phyloP scores from a whole-genome alignment of 64 coral and sea anemone genomes.

The Dendrophyllia cribrosa region DNA sequence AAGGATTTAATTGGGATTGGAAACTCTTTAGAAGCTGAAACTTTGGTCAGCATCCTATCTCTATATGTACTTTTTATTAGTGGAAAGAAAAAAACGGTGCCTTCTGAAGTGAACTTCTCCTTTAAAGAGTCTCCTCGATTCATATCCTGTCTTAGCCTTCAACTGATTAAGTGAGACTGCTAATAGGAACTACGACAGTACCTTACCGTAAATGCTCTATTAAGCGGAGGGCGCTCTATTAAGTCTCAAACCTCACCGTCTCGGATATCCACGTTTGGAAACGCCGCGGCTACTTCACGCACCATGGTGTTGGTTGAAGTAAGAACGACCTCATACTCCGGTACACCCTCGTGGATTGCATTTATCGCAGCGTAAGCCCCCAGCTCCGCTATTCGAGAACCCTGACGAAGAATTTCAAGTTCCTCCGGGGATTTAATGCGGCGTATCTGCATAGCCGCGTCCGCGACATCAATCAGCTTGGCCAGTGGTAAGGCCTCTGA shows the following conservation, averaged over 20 bases:
- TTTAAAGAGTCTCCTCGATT: too few species aligned
- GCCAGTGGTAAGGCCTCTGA: conserved; percentile 44
- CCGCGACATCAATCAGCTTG: conserved; percentile 49
- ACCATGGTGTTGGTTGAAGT: conserved; percentile 55
- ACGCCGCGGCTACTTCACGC: conserved; percentile 41
- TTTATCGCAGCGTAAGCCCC: conserved; percentile 47
- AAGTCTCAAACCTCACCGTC: conserved; percentile 61
- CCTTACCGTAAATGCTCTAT: too few species aligned
- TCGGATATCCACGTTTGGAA: conserved; percentile 57
- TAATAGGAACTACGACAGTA: too few species aligned
- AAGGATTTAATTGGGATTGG: too few species aligned
- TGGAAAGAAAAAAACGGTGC: too few species aligned
- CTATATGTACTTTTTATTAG: too few species aligned
- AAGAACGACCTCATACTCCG: conserved; percentile 58
- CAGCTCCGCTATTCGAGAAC: conserved; percentile 64
- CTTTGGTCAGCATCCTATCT: too few species aligned
- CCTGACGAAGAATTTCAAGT: conserved; percentile 51
- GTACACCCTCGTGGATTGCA: conserved; percentile 46
- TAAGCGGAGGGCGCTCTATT: too few species aligned
- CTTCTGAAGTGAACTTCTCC: too few species aligned
- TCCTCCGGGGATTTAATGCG: conserved; percentile 65
- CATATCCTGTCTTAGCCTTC: too few species aligned
- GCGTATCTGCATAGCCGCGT: conserved; percentile 62
- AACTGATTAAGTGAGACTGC: too few species aligned
- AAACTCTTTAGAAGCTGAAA: too few species aligned